These are phyloP conservation scores for Porites cylindrica DNA, from an alignment of 92 coral and sea anemone species.

Conservation along the genomic window DNA sequence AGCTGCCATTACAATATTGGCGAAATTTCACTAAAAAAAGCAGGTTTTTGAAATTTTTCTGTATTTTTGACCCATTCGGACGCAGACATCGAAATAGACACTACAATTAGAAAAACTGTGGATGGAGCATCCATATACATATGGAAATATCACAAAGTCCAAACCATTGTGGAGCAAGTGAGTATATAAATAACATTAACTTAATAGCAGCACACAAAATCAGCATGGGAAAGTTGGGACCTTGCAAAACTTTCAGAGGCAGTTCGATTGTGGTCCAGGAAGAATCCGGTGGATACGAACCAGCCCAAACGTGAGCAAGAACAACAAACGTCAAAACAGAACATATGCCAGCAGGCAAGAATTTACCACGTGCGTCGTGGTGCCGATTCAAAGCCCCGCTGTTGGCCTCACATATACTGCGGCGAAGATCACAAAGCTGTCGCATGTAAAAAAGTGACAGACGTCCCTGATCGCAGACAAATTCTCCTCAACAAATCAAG, in stretches of 20 bases:
- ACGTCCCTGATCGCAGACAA: conserved; percentile 52
- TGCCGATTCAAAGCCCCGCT: conserved; percentile 32
- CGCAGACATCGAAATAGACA: too few relatives aligned
- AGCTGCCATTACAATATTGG: too few relatives aligned
- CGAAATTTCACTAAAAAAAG: too few relatives aligned
- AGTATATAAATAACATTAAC: too few relatives aligned
- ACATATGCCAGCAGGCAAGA: neutral
- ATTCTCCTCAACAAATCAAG: conserved; percentile 27
- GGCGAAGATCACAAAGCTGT: conserved; percentile 55
- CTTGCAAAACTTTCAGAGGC: conserved; percentile 10
- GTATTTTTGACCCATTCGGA: too few relatives aligned
- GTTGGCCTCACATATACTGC: conserved; percentile 48
- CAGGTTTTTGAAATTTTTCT: too few relatives aligned
- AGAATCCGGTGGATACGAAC: conserved; percentile 50
- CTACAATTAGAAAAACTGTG: too few relatives aligned
- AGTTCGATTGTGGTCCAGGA: conserved; percentile 45
- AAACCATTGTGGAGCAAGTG: too few relatives aligned
- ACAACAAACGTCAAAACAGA: neutral
- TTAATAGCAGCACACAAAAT: too few relatives aligned
- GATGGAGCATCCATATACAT: too few relatives aligned
- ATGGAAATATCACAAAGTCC: too few relatives aligned
- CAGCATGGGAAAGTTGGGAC: too few relatives aligned
- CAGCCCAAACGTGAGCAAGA: conserved; percentile 32
- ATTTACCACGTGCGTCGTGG: conserved; percentile 44
- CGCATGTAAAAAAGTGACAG: conserved; percentile 44